Base-by-base conservation (phyloP, 2,797 vertebrate genomes). In the Pantherophis alleghaniensis region DNA sequence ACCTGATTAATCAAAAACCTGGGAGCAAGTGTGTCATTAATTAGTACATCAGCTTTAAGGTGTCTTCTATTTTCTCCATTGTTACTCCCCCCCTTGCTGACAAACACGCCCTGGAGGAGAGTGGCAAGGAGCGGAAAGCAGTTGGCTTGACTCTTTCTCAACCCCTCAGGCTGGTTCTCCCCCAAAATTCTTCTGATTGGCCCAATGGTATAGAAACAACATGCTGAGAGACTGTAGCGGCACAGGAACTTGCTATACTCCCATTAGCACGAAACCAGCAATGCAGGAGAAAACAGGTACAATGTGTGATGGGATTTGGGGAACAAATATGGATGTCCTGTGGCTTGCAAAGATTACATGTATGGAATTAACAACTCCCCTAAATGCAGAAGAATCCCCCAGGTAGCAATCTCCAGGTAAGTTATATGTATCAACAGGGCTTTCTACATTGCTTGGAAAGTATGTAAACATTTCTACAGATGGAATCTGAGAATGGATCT, bases 1-100 rank as follows among this genome's bases (percentile, higher is more conserved):
- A 28, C 57, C 59, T 91, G 87, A 93, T 91, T 93, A 93, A 93
- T 93, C 69, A 93, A 91, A 93, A 42, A 51, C 59, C n/a, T 51
- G 51, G 22, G 32, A 93, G 87, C 66, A 59, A 57, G 93, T 86
- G 69, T 89, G 59, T 57, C 89, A 93, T 93, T 91, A 91, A 93
- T 91, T 93, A 93, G 87, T 89, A 56, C 47, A 91, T 83, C 42
- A 63, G 42, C 69, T 91, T 89, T 91, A 83, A 91, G 57, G 87
- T 91, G 57, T n/a, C 69, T 88, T 88, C n/a, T 37, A 24, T 87
- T 56, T 53, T 83, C 56, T 56, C 28, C 16, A 3, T 9, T n/a
- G 5, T 9, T 55, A 47, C 28, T 5, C 20, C 37, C 4, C 4
- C 5, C 22, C 55, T 26, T 12, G 5, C 5, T 59, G 11, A 32